Conservation (phyloP, 2,888 invertebrate species). For the Euproctis similis region DNA sequence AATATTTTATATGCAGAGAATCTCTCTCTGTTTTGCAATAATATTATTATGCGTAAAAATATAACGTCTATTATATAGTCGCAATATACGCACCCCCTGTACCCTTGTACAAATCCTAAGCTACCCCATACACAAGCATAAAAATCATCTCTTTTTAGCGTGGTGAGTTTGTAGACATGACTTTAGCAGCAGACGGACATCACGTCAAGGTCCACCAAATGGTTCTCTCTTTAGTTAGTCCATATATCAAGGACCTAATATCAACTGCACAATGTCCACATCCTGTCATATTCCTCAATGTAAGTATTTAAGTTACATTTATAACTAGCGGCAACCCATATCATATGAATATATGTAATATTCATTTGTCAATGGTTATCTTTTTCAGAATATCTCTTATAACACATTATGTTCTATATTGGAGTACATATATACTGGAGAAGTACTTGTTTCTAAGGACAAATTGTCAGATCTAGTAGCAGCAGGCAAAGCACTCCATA, state of each 20-base stretch:
- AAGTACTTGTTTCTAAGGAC: conserved; percentile 46
- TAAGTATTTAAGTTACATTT: conserved; percentile 26
- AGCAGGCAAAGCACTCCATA: conserved; percentile 55
- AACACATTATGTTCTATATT: conserved; percentile 48
- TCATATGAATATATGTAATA: too few species aligned
- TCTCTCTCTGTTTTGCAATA: too few species aligned
- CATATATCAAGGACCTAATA: conserved; percentile 59
- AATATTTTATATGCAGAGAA: too few species aligned
- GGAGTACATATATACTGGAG: conserved; percentile 65
- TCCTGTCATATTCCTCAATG: conserved; percentile 65
- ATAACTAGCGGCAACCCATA: too few species aligned
- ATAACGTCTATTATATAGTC: too few species aligned
- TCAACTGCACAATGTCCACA: conserved; percentile 51
- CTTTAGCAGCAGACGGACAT: conserved; percentile 63
- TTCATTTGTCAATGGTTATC: background rate
- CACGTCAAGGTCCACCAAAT: conserved; percentile 64
- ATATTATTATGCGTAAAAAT: too few species aligned
- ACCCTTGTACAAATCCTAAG: too few species aligned
- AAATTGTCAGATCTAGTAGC: conserved; percentile 44
- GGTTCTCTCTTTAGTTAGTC: conserved; percentile 59
- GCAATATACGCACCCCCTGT: too few species aligned
- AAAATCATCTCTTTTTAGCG: too few species aligned
- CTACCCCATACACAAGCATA: too few species aligned
- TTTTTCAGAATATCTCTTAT: conserved; percentile 60
- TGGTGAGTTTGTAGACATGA: conserved; percentile 68